Evolutionary conservation across 2,797 vertebrate species (phyloP), one percentile per base, ranked within the genome.

Genomic region (Acanthurus lineatus): DNA sequence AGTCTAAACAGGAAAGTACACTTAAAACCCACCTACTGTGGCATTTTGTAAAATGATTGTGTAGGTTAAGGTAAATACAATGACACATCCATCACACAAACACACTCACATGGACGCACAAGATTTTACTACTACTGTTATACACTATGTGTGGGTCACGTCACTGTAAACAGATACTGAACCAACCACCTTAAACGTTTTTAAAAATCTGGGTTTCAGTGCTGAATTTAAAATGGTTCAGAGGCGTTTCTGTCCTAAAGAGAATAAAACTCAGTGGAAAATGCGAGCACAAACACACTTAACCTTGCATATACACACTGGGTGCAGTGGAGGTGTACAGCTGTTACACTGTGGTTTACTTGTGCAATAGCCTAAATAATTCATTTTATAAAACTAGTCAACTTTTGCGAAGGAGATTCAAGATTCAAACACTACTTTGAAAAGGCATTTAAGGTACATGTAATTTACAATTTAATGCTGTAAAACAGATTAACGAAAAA

Each of bases 161-260:
- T 65, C 44, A 73, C 25, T 32, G 76, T 59, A 58, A 54, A 69
- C 38, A 63, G 15, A 65, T 12, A 59, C 58, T 57, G 48, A 77
- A 69, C 32, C 63, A 35, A 47, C 22, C 15, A 44, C 17, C 48
- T 66, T 2, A 52, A 57, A 75, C 12, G 40, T 73, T 70, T 67
- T 40, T 66, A 19, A 38, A 5, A 47, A 42, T 44, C 61, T 44
- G 19, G 47, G 45, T 65, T 47, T 19, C 3, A 32, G 22, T 28
- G 5, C 40, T 44, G 28, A 22, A 44, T 58, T 71, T 40, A 35
- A 48, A 69, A 77, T 22, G 56, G 14, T 59, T 40, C 11, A 22
- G 35, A 68, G 47, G 19, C 6, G 0, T 47, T 76, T 79, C 54
- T 45, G 17, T 53, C 56, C 47, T 10, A 1, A 65, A 49, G 59